A percentile compares a stretch with the other conserved stretches of the same genome.
These are phyloP conservation scores for Cossypha dichroa DNA, from an alignment of 2,797 vertebrate species.

Conservation along the genomic window DNA sequence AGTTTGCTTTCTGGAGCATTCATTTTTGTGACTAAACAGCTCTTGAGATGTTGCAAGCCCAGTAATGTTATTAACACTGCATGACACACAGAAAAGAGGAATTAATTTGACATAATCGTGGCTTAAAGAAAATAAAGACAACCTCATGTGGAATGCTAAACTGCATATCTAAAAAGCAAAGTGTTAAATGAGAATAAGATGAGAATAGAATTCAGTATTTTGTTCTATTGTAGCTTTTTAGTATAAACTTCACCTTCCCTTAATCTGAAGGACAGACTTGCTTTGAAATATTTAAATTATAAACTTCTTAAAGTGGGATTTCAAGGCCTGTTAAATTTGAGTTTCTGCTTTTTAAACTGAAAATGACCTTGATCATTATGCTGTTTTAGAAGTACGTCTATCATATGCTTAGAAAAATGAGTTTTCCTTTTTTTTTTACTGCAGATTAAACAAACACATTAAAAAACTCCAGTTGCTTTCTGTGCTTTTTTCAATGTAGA, in stretches of 20 bases:
- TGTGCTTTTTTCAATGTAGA: background rate
- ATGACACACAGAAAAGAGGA: conserved; percentile 8
- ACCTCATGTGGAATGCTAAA: conserved; percentile 29
- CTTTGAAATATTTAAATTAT: conserved; percentile 55
- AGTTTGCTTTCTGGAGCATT: background rate
- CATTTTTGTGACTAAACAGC: conserved; percentile 29
- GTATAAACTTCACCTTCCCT: conserved; percentile 29
- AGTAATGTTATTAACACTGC: conserved; percentile 6
- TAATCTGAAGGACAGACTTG: conserved; percentile 22
- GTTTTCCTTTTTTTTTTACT: conserved; percentile 24
- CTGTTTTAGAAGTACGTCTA: conserved; percentile 25
- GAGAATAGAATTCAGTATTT: conserved; percentile 40
- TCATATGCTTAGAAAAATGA: conserved; percentile 16
- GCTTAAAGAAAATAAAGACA: conserved; percentile 52
- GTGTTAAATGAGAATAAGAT: conserved; percentile 37
- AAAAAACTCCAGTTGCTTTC: background rate
- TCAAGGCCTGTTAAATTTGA: conserved; percentile 42
- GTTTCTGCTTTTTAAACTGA: conserved; percentile 30
- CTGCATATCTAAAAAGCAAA: conserved; percentile 39
- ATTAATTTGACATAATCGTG: conserved; percentile 42
- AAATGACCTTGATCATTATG: conserved; percentile 29
- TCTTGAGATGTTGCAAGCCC: conserved; percentile 1
- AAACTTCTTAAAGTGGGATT: conserved; percentile 36
- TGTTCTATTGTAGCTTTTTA: background rate
- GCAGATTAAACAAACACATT: conserved; percentile 52